Evolutionary conservation across 2,797 vertebrate species (phyloP).

Genomic region (Cossypha dichroa): DNA sequence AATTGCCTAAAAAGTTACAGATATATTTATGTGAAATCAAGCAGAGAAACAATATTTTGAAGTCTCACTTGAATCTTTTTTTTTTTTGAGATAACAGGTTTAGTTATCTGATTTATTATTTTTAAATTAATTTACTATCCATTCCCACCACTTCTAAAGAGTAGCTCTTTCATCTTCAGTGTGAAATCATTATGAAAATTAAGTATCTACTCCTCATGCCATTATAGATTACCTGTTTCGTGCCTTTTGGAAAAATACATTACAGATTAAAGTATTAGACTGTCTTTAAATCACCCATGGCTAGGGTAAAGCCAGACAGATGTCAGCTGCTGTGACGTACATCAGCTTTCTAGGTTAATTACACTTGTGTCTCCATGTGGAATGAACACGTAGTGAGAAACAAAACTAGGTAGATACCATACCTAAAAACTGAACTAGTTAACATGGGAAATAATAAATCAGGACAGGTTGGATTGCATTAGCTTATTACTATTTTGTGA

Average conservation of each 20-base stretch:
- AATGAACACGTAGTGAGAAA: neutral
- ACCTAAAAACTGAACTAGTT: neutral
- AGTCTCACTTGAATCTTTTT: neutral
- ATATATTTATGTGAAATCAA: neutral
- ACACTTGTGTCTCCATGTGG: neutral
- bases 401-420: neutral
- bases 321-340: neutral
- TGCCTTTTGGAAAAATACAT: neutral
- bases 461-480: neutral
- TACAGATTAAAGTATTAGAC: slow-evolving; percentile 49
- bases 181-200: slow-evolving; percentile 2
- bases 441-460: neutral
- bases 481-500: neutral
- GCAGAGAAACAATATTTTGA: neutral
- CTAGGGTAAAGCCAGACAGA: neutral
- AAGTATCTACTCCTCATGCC: neutral
- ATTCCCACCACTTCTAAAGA: neutral
- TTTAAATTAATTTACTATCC: neutral
- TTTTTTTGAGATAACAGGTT: neutral
- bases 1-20: neutral
- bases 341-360: neutral
- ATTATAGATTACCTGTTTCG: neutral
- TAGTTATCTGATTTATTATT: neutral
- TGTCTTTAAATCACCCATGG: neutral
- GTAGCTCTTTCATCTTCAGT: neutral